Percentiles rank a stretch among this genome's conserved stretches.
Conservation (phyloP, 2,797 vertebrate species). For the Clarias fuscus region DNA sequence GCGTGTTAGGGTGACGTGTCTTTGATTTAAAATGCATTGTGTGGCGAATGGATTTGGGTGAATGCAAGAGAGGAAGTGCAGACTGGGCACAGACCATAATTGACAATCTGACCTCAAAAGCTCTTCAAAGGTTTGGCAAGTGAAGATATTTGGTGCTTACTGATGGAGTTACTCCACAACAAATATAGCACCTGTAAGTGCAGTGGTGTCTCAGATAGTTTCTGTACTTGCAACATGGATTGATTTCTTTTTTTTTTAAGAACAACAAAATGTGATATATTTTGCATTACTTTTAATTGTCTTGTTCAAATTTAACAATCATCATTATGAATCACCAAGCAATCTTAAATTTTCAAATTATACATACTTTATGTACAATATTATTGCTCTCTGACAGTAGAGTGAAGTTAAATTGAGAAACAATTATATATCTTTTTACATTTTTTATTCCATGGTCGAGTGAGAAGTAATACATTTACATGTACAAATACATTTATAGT, state of each 20-base stretch:
- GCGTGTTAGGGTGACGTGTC: slow-evolving; percentile 75
- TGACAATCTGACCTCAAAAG: slow-evolving; percentile 78
- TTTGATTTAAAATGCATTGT: slow-evolving; percentile 84
- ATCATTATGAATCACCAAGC: not conserved
- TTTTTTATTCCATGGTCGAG: not conserved
- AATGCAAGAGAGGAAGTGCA: slow-evolving; percentile 65
- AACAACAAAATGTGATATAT: not conserved
- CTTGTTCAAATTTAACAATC: not conserved
- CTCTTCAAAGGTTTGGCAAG: slow-evolving; percentile 76
- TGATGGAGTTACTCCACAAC: slow-evolving; percentile 52
- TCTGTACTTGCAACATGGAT: not conserved
- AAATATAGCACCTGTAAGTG: slow-evolving; percentile 59
- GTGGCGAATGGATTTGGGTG: slow-evolving; percentile 81
- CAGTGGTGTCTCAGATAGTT: slow-evolving; percentile 5
- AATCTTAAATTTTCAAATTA: not conserved
- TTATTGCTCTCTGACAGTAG: too few relatives aligned
- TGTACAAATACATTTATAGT: too few relatives aligned
- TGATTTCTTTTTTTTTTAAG: not conserved
- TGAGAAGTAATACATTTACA: not conserved
- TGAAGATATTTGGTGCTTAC: slow-evolving; percentile 65
- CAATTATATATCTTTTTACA: not conserved
- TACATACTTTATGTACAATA: not conserved
- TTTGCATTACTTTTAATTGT: not conserved
- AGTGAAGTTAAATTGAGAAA: not conserved
- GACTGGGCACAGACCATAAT: slow-evolving; percentile 72